These are phyloP conservation scores for Thryonomys swinderianus DNA, from an alignment of 2,113 vertebrate species.

Conservation along the genomic window DNA sequence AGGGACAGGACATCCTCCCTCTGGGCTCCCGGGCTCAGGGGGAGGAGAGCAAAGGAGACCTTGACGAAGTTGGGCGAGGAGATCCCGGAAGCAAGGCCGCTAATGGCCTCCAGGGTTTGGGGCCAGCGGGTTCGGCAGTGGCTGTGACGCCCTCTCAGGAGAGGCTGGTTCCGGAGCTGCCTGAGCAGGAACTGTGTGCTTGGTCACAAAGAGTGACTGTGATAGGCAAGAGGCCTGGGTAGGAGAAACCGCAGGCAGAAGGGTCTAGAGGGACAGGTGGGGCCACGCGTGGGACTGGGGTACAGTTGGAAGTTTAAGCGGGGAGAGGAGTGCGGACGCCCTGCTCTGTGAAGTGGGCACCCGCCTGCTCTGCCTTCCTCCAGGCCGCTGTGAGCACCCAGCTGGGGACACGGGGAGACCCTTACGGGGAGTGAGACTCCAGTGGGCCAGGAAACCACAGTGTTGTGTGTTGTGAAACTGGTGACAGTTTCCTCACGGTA, in stretches of 20 bases:
- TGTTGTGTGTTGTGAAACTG: no score
- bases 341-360: neutral
- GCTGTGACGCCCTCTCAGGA: neutral
- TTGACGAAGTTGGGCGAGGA: neutral
- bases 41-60: neutral
- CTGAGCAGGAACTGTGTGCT: no score
- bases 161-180: neutral
- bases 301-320: neutral
- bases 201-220: neutral
- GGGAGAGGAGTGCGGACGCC: no score
- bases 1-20: constrained; percentile 7
- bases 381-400: neutral
- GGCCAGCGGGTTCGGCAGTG: neutral
- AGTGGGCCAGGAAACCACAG: neutral
- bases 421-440: no score
- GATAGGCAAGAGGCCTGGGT: rapidly evolving
- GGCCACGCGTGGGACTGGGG: no score
- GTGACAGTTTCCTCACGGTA: neutral
- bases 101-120: neutral
- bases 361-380: neutral
- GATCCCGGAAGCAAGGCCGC: neutral
- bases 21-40: constrained; percentile 19
- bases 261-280: neutral
- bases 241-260: rapidly evolving
- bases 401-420: neutral